These are phyloP conservation scores for Venusia cambrica DNA, from an alignment of 2,888 invertebrate genomes.

Conservation along the genomic window DNA sequence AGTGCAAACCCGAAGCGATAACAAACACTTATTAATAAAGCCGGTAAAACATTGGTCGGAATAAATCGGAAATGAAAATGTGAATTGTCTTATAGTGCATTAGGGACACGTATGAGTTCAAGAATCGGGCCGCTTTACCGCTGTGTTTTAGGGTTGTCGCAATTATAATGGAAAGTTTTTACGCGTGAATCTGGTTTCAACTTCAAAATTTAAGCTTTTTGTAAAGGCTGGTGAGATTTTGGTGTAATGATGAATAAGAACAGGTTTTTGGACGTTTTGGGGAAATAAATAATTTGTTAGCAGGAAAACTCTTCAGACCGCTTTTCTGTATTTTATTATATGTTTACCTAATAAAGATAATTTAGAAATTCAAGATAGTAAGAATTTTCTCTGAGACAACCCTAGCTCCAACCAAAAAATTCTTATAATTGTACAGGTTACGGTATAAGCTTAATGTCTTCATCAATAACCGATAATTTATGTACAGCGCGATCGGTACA, in stretches of 20 bases:
- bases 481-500: slow-evolving; percentile 77
- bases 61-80: slow-evolving; percentile 52
- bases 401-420: slow-evolving; percentile 38
- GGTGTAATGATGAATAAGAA: slow-evolving; percentile 8
- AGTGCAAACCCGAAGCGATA: slow-evolving; percentile 75
- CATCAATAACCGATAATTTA: slow-evolving; percentile 82
- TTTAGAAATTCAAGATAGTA: no score
- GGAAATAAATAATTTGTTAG: slow-evolving; percentile 6
- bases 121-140: slow-evolving; percentile 36
- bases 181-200: slow-evolving; percentile 17
- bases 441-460: slow-evolving; percentile 76
- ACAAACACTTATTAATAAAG: slow-evolving; percentile 68
- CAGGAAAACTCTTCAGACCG: slow-evolving; percentile 1
- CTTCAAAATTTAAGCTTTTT: slow-evolving; percentile 20
- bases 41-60: slow-evolving; percentile 51
- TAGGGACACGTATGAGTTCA: slow-evolving; percentile 49
- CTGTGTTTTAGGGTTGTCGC: slow-evolving; percentile 30
- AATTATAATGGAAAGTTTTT: slow-evolving; percentile 24
- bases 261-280: not conserved
- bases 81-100: slow-evolving; percentile 52
- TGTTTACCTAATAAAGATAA: no score
- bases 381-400: slow-evolving; percentile 1
- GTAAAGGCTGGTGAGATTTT: slow-evolving; percentile 13
- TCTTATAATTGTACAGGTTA: slow-evolving; percentile 57
- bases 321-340: slow-evolving; percentile 2